Base-by-base conservation (phyloP, 2,797 vertebrate species). In the Tokudaia muenninki region DNA sequence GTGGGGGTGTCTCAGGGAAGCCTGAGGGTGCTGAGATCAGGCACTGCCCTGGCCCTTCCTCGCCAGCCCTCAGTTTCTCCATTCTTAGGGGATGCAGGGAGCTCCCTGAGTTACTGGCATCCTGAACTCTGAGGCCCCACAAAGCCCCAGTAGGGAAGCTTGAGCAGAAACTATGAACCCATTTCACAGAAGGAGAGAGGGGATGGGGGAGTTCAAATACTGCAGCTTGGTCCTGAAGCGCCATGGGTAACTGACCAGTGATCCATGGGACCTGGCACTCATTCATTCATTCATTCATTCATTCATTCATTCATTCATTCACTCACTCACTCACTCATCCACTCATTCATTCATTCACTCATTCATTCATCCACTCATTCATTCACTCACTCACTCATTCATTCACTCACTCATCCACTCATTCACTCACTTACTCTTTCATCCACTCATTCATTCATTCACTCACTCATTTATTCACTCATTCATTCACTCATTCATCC, bases 41-140 rank as follows among this genome's bases (percentile, higher is more conserved):
- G 44, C 61, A 12, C 52, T 22, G 34, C 50, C 31, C 34, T 2
- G 7, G 17, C n/a, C 22, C 92, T 59, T 78, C 29, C 34, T 50
- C 37, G 11, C 31, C 13, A 1, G 65, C 29, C 87, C 95, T 96
- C 94, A 17, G 34, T 87, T 90, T 91, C 87, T 86, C 78, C 63
- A 19, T 44, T 74, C 31, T 52, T 63, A 52, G 63, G 52, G 17
- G 24, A 3, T 34, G 26, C 41, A 0, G 4, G 74, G 41, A 17
- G 57, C 11, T 50, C 11, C 8, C 52, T 59, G 52, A 31, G 26
- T 70, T 41, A 31, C 86, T 31, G n/a, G 34, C 29, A 44, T 13
- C 63, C 83, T 67, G 63, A 13, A n/a, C 21, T 59, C n/a, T 44
- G 52, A 57, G 6, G 29, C 52, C n/a, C 44, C 70, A 59, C 52